phyloP scores from a whole-genome alignment of 1,140 invertebrate genomes.

The Drosophila rufa region DNA sequence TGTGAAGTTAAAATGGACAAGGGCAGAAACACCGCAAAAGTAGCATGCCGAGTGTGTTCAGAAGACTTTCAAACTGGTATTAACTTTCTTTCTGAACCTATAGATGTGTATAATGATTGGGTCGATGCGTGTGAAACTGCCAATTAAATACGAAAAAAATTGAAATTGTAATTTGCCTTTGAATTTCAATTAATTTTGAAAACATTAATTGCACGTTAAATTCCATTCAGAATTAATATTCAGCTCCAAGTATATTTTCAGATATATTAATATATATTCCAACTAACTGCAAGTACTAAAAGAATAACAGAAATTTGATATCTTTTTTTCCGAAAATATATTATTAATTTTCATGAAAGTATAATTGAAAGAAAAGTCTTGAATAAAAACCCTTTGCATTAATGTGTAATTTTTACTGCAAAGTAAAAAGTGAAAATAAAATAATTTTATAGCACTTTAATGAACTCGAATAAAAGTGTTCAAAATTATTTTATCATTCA shows the following conservation, averaged over 20 bases:
- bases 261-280: background rate
- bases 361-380: too few relatives aligned
- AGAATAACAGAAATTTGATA: too few relatives aligned
- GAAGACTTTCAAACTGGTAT: constrained; percentile 99
- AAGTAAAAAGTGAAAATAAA: too few relatives aligned
- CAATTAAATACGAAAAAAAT: constrained; percentile 87
- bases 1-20: constrained; percentile 99
- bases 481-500: background rate
- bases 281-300: background rate
- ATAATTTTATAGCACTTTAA: background rate
- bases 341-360: too few relatives aligned
- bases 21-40: constrained; percentile 94
- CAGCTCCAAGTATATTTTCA: background rate
- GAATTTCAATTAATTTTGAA: too few relatives aligned
- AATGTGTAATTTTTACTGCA: background rate
- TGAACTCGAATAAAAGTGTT: background rate
- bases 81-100: constrained; percentile 97
- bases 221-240: too few relatives aligned
- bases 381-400: background rate
- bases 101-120: constrained; percentile 99
- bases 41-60: constrained; percentile 96
- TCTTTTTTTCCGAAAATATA: too few relatives aligned
- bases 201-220: too few relatives aligned
- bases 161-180: too few relatives aligned
- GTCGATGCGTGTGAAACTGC: constrained; percentile 99